A percentile compares a stretch with the other conserved stretches of the same genome.
These are phyloP conservation scores for Taxidea taxus DNA, from an alignment of 2,113 vertebrate species.

Conservation along the genomic window DNA sequence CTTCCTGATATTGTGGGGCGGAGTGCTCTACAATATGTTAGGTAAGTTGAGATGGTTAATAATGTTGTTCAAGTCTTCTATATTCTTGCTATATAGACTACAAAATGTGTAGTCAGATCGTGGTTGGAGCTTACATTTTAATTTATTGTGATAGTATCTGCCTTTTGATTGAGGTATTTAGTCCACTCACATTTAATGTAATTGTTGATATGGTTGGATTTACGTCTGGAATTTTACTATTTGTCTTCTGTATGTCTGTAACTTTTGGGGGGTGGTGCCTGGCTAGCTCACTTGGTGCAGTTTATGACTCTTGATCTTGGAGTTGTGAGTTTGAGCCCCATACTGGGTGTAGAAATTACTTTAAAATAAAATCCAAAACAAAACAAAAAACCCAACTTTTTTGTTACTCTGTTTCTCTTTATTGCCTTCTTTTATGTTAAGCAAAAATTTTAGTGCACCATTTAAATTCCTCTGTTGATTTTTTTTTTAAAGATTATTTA, in stretches of 20 bases:
- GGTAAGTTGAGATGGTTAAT: background rate
- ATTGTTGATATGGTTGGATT: background rate
- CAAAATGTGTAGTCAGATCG: background rate
- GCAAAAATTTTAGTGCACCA: background rate
- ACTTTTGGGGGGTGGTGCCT: background rate
- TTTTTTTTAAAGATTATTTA: too few species aligned
- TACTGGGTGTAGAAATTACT: background rate
- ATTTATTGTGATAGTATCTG: background rate
- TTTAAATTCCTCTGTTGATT: background rate
- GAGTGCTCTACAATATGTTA: background rate
- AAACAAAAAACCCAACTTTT: background rate
- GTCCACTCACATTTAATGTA: background rate
- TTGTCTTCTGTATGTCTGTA: background rate
- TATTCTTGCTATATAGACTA: background rate
- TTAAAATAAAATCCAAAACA: background rate
- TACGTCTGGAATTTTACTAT: background rate
- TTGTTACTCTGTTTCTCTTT: background rate
- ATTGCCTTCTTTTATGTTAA: background rate
- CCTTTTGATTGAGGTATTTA: background rate
- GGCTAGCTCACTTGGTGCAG: background rate
- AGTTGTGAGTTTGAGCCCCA: background rate
- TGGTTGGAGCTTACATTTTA: background rate
- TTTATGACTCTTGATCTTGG: background rate
- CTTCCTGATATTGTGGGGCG: background rate
- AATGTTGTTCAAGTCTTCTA: background rate